These are phyloP conservation scores for Gymnobelideus leadbeateri DNA, from an alignment of 2,113 vertebrate genomes.

Conservation along the genomic window DNA sequence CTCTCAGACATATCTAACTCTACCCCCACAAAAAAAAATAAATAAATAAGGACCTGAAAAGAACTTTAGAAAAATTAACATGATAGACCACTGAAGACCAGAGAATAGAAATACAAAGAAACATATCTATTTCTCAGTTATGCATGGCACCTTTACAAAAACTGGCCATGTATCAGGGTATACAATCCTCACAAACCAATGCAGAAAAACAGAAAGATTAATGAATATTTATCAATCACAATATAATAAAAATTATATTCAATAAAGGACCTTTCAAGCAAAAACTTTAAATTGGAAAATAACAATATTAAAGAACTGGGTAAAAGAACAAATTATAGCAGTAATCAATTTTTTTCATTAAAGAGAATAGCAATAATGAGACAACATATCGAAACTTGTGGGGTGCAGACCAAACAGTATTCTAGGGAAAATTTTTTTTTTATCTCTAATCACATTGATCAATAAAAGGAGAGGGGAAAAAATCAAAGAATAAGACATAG, in stretches of 20 bases:
- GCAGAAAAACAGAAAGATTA: no score
- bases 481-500: not conserved
- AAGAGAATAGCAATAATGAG: not conserved
- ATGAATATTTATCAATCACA: no score
- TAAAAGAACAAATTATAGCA: no score
- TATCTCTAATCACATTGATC: not conserved
- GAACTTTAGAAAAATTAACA: not conserved
- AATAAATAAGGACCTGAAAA: not conserved
- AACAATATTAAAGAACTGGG: no score
- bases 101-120: not conserved
- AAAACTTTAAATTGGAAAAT: no score
- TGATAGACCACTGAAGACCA: not conserved
- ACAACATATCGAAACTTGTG: not conserved
- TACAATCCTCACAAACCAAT: no score
- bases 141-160: no score
- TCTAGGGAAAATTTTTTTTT: not conserved
- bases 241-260: no score
- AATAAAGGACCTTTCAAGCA: no score
- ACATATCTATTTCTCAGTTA: not conserved
- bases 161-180: no score
- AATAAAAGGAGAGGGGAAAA: not conserved
- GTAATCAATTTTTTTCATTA: not conserved
- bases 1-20: not conserved
- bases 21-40: not conserved
- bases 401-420: not conserved